Conservation (phyloP, 2,113 vertebrate species). For the Etheostoma spectabile region DNA sequence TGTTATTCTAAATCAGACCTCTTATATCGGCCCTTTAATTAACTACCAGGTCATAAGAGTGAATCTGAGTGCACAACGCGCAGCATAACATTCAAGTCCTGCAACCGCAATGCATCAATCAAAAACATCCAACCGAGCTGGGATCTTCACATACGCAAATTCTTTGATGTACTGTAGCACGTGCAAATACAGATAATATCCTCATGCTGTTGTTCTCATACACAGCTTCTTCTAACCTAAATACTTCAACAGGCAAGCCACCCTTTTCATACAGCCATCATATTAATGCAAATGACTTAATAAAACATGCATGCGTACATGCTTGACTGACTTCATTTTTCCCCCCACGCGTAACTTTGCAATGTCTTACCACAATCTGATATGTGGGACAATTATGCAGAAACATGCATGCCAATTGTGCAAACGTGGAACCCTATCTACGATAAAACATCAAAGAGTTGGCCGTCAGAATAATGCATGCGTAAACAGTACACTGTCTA, state of each 20-base stretch:
- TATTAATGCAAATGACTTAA: slow-evolving; percentile 49
- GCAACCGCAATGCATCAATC: too few species aligned
- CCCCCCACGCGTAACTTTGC: slow-evolving; percentile 15
- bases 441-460: slow-evolving; percentile 59
- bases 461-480: slow-evolving; percentile 61
- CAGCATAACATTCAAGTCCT: background rate
- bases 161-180: slow-evolving; percentile 41
- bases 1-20: slow-evolving; percentile 1
- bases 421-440: slow-evolving; percentile 33
- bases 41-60: background rate
- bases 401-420: slow-evolving; percentile 52
- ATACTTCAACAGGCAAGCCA: slow-evolving; percentile 47
- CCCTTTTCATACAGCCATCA: slow-evolving; percentile 20
- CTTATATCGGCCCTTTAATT: background rate
- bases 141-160: slow-evolving; percentile 1
- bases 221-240: slow-evolving; percentile 46
- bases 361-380: slow-evolving; percentile 17
- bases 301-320: slow-evolving; percentile 40
- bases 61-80: background rate
- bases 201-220: background rate
- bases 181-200: slow-evolving; percentile 8
- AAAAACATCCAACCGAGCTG: background rate
- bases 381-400: slow-evolving; percentile 57
- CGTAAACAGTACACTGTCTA: slow-evolving; percentile 48
- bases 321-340: slow-evolving; percentile 48